phyloP scores from a whole-genome alignment of 2,113 vertebrate species.

The Corvus cornix region DNA sequence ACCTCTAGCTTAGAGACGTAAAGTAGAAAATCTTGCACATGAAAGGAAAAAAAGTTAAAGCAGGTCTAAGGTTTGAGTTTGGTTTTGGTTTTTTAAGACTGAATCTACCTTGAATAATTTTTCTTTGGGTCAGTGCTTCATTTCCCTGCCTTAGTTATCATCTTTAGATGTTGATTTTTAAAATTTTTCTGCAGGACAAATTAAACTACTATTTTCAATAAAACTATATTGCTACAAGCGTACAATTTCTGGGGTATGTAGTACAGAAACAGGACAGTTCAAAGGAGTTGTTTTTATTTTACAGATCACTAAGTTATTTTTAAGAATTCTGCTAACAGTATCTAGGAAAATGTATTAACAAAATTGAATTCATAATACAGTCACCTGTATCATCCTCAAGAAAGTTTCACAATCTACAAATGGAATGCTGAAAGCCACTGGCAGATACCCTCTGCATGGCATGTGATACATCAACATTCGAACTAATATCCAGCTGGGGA shows the following conservation, averaged over 20 bases:
- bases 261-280: background rate
- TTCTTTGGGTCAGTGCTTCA: background rate
- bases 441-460: background rate
- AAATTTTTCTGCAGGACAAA: background rate
- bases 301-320: background rate
- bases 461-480: background rate
- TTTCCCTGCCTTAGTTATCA: background rate
- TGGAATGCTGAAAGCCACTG: background rate
- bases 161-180: background rate
- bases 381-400: background rate
- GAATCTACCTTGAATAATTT: background rate
- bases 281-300: background rate
- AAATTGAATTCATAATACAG: background rate
- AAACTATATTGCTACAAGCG: background rate
- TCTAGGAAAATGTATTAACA: background rate
- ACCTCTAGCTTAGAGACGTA: background rate
- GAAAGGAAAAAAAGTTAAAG: background rate
- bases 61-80: background rate
- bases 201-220: background rate
- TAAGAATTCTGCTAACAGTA: background rate
- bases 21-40: background rate
- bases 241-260: background rate
- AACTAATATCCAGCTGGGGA: background rate
- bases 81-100: background rate
- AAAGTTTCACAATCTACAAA: background rate